A percentile compares a stretch with the other conserved stretches of the same genome.
These are phyloP conservation scores for Cistogaster globosa DNA, from an alignment of 2,888 invertebrate species.

Conservation along the genomic window DNA sequence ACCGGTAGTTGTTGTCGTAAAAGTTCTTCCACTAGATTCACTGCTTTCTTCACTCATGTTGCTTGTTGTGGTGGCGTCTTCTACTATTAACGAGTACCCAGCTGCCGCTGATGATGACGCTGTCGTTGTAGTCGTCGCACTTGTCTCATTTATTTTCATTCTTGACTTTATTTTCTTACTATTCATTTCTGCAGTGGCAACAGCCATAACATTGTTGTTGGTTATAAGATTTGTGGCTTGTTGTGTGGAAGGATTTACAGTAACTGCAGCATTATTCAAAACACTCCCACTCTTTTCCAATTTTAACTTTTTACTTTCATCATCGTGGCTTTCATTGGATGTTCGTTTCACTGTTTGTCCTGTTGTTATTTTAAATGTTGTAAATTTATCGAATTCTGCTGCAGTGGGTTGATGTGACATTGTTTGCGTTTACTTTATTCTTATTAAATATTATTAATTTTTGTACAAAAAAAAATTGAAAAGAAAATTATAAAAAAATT, in stretches of 20 bases:
- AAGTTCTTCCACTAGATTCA: conserved; percentile 56
- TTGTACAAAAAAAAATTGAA: conserved; percentile 62
- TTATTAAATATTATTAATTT: conserved; percentile 44
- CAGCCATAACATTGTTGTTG: conserved; percentile 50
- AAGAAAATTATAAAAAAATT: conserved; percentile 68
- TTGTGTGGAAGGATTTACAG: conserved; percentile 29
- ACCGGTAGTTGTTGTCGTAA: conserved; percentile 29
- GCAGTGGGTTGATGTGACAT: conserved; percentile 67
- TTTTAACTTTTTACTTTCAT: conserved; percentile 68
- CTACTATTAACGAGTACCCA: conserved; percentile 62
- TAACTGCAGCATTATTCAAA: conserved; percentile 47
- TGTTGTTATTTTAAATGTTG: conserved; percentile 66
- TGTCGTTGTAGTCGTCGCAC: conserved; percentile 39
- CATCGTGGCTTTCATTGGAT: conserved; percentile 70
- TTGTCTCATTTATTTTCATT: conserved; percentile 56
- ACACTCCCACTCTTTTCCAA: conserved; percentile 71
- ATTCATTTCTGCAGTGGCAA: conserved; percentile 39
- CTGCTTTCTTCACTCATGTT: conserved; percentile 59
- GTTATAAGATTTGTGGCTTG: conserved; percentile 40
- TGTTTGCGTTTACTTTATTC: conserved; percentile 17
- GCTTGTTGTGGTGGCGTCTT: conserved; percentile 52
- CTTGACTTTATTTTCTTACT: conserved; percentile 59
- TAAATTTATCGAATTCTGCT: conserved; percentile 66
- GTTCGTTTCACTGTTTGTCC: conserved; percentile 66
- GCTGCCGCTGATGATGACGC: conserved; percentile 38